Evolutionary conservation across 2,888 invertebrate species (phyloP), one percentile per base, ranked within the genome.

Genomic region (Morinoia aosen): DNA sequence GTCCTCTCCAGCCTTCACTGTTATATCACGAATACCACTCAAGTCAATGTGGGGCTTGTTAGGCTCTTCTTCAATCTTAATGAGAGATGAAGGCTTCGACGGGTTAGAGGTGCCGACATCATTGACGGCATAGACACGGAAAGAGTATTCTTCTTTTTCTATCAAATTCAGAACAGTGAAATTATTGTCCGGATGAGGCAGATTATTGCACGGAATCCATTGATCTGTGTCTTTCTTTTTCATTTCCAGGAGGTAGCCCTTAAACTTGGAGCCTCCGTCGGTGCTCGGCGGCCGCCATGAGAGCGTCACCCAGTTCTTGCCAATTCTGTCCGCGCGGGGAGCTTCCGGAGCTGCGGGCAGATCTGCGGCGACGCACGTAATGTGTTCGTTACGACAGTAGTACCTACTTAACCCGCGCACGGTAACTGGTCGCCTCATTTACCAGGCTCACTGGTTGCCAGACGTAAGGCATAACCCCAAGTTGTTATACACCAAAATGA

Each of bases 11-110:
- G 99, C 99, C 97, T 99, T 98, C 7, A 99, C 99, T 10, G 99
- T 98, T 97, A 99, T 99, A 97, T 99, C 99, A 94, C 99, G 98
- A 94, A 99, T 98, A 95, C 98, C 99, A 93, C 99, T 98, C 96
- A 99, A 98, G 97, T 99, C 99, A 98, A 99, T 98, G 97, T 98
- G 98, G 57, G 99, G 99, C 97, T 99, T 99, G 97, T 99, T 99
- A 4, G 99, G 98, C 97, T 99, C 99, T 97, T 99, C 99, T 97
- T 98, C 98, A 97, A 99, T 98, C 95, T 96, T 97, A 91, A 97
- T 96, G 93, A 96, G 95, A 39, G 95, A 95, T 19, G 97, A 97
- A n/a, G 96, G 96, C 58, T 96, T 96, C 16, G 96, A 97, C 16
- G 98, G 97, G 56, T 97, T 97, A 93, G 98, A 97, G 58, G 97